Evolutionary conservation across 2,113 vertebrate genomes (phyloP).

Genomic region (Mustela lutreola): DNA sequence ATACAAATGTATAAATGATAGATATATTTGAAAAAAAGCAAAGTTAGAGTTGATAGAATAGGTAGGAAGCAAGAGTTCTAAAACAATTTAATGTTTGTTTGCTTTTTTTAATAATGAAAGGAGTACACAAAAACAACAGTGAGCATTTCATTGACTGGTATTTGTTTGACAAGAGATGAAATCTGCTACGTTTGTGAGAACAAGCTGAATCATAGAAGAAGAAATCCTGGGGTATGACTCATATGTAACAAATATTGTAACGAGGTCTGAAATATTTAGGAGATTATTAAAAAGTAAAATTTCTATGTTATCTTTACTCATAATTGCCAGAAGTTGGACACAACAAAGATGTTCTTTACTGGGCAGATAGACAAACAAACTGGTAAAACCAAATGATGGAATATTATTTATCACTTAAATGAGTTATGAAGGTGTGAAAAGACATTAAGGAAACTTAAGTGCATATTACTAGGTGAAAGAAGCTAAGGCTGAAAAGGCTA

Average conservation of each 20-base stretch:
- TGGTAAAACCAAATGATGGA: not conserved
- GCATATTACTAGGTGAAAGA: not conserved
- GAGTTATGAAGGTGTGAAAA: not conserved
- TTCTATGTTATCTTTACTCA: not conserved
- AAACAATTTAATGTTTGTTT: not conserved
- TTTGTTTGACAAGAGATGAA: not conserved
- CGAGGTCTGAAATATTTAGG: not conserved
- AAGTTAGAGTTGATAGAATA: not conserved
- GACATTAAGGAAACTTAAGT: not conserved
- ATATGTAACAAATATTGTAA: not conserved
- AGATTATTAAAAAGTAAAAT: not conserved
- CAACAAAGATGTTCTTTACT: not conserved
- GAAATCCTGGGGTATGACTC: not conserved
- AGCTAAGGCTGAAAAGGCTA: not conserved
- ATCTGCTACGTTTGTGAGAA: not conserved
- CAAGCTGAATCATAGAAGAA: not conserved
- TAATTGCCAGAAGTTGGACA: not conserved
- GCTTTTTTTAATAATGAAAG: not conserved
- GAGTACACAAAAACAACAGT: not conserved
- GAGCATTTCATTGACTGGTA: not conserved
- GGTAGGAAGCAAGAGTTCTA: not conserved
- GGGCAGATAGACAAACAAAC: not conserved
- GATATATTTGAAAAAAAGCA: not conserved
- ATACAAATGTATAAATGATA: not conserved
- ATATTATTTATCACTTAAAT: not conserved